These are phyloP conservation scores for Danionella dracula DNA, from an alignment of 2,797 vertebrate genomes.

Conservation along the genomic window DNA sequence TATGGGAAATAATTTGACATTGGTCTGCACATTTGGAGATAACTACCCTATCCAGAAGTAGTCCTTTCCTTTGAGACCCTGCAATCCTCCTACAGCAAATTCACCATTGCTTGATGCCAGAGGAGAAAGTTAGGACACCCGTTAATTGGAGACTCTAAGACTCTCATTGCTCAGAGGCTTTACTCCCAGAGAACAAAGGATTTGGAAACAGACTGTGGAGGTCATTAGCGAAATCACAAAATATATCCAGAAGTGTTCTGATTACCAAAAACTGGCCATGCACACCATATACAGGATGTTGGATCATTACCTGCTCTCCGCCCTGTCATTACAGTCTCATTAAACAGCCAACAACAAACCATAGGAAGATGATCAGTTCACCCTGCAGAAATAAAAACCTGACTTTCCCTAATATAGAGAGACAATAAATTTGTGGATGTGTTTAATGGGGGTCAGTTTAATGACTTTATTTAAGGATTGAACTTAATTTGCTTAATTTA, in stretches of 20 bases:
- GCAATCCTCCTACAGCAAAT: no score
- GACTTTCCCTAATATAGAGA: not conserved
- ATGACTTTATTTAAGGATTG: not conserved
- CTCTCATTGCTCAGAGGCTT: slow-evolving; percentile 24
- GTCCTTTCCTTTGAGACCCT: slow-evolving; percentile 28
- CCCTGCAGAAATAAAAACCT: slow-evolving; percentile 10
- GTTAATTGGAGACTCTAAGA: slow-evolving; percentile 30
- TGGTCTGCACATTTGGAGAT: not conserved
- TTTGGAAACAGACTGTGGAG: slow-evolving; percentile 18
- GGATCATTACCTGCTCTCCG: slow-evolving; percentile 11
- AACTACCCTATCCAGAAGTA: slow-evolving; percentile 9
- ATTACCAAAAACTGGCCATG: slow-evolving; percentile 31
- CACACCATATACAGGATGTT: not conserved
- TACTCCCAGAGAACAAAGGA: slow-evolving; percentile 9
- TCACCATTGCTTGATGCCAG: slow-evolving; percentile 5
- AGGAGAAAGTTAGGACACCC: slow-evolving; percentile 31
- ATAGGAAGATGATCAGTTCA: slow-evolving; percentile 24
- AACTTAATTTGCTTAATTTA: not conserved
- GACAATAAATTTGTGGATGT: not conserved
- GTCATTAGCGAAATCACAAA: slow-evolving; percentile 6
- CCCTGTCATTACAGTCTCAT: slow-evolving; percentile 30
- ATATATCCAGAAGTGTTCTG: slow-evolving; percentile 21
- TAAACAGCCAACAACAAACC: slow-evolving; percentile 24
- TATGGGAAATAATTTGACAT: slow-evolving; percentile 13
- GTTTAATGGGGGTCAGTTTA: not conserved